Evolutionary conservation across 2,797 vertebrate species (phyloP).

Genomic region (Sebastiscus tertius): DNA sequence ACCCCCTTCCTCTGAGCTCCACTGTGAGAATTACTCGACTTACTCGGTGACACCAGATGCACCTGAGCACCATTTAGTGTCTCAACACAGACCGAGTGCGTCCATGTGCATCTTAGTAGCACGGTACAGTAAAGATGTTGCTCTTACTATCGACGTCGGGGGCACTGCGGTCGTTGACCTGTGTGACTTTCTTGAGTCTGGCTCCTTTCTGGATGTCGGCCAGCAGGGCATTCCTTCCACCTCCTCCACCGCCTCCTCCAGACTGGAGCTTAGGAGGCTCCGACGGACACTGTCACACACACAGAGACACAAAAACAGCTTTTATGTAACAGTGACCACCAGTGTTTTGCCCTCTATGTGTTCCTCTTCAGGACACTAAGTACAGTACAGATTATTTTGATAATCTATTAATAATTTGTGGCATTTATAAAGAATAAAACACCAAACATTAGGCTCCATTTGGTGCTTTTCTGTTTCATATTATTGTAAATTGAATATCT

Average conservation of each 20-base stretch:
- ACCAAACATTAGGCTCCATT: not conserved
- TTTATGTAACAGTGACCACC: not conserved
- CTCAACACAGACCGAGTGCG: not conserved
- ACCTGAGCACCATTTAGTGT: not conserved
- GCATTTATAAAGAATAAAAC: not conserved
- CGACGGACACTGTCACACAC: slow-evolving; percentile 53
- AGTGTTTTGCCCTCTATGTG: not conserved
- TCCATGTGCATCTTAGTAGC: not conserved
- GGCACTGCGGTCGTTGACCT: slow-evolving; percentile 92
- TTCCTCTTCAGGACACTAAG: not conserved
- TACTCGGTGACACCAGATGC: not conserved
- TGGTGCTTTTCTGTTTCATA: not conserved
- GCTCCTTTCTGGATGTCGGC: slow-evolving; percentile 95
- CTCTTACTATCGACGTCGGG: slow-evolving; percentile 91
- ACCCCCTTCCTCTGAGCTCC: not conserved
- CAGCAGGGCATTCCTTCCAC: slow-evolving; percentile 87
- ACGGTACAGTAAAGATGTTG: not conserved
- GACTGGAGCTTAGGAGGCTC: slow-evolving; percentile 71
- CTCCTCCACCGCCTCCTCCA: slow-evolving; percentile 81
- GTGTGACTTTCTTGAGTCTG: slow-evolving; percentile 88
- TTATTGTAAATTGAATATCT: not conserved
- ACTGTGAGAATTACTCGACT: not conserved
- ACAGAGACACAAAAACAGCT: not conserved
- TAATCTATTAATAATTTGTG: not conserved
- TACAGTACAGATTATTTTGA: not conserved